Evolutionary conservation across 1,140 invertebrate species (phyloP), one percentile per base, ranked within the genome.

Genomic region (Cydia fagiglandana): DNA sequence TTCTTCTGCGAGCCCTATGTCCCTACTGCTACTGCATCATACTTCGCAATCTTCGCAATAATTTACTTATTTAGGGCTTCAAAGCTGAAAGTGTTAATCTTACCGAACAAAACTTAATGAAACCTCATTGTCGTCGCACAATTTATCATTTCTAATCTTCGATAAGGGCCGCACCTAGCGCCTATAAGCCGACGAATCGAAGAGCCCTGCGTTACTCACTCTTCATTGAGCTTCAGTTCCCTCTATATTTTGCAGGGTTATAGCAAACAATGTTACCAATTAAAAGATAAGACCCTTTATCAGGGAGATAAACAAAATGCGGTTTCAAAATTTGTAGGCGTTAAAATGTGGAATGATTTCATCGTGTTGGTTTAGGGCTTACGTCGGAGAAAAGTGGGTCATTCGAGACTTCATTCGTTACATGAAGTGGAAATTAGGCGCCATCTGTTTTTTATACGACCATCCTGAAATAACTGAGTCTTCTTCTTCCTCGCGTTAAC

Each of bases 211-310:
- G 10, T 50, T 34, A 74, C 47, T 30, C 34, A 17, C 9, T 10
- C 2, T 70, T 45, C 66, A 41, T 70, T 45, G 15, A 56, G 47
- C n/a, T 50, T 74, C 9, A 15, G 53, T n/a, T 24, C 73, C 80
- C 53, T 66, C 75, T 81, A 5, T 28, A 77, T 64, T 64, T 61
- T 47, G 75, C 73, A 78, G 77, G 76, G 77, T 83, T 79, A 79
- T 78, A 78, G 15, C n/a, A 56, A 61, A 81, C 74, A 73, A 1
- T 74, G 75, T 50, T 74, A 78, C 80, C 76, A 85, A 85, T 85
- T 85, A 82, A 79, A 75, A 81, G 83, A 84, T 85, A 85, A 84
- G 81, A 80, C 81, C 80, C 20, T 45, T 77, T 84, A 82, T 84
- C 81, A 77, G 38, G 41, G 12, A 81, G 80, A 84, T 82, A 84